These are phyloP conservation scores for Altica lythri DNA, from an alignment of 2,888 invertebrate species.

Conservation along the genomic window DNA sequence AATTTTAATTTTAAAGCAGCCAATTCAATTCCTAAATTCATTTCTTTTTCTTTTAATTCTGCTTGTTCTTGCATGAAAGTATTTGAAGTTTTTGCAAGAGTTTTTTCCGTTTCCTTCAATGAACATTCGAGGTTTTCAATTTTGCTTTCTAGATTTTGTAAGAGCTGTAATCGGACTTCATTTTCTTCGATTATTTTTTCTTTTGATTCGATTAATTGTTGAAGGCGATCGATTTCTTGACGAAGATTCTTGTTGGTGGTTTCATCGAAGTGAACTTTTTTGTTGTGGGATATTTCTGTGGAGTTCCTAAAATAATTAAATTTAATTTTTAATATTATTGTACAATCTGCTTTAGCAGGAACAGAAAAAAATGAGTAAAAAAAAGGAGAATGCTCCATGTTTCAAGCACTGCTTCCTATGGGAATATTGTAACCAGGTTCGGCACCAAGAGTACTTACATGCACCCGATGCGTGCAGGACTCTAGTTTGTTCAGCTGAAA, in stretches of 20 bases:
- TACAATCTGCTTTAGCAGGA: too few relatives aligned
- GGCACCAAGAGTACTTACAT: too few relatives aligned
- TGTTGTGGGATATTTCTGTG: conserved; percentile 50
- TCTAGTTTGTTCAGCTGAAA: too few relatives aligned
- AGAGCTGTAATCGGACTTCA: conserved; percentile 61
- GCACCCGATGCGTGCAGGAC: too few relatives aligned
- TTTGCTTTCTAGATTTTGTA: conserved; percentile 59
- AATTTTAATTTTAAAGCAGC: conserved; percentile 63
- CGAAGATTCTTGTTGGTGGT: conserved; percentile 51
- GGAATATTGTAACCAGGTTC: too few relatives aligned
- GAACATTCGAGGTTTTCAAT: conserved; percentile 63
- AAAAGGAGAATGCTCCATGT: too few relatives aligned
- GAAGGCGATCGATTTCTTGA: conserved; percentile 56
- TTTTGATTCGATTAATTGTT: conserved; percentile 65
- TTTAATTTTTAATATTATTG: too few relatives aligned
- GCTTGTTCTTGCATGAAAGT: conserved; percentile 61
- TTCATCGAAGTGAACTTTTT: conserved; percentile 61
- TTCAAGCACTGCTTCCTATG: too few relatives aligned
- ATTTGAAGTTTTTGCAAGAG: conserved; percentile 59
- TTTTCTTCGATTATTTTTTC: conserved; percentile 63
- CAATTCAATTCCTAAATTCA: conserved; percentile 61
- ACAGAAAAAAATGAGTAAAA: too few relatives aligned
- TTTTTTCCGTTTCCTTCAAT: conserved; percentile 62
- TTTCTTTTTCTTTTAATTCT: conserved; percentile 51
- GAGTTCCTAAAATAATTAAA: conserved; percentile 50